Percentiles rank a stretch among this genome's conserved stretches.
Evolutionary conservation across 2,888 invertebrate species (phyloP).

Genomic region (Tromatobia lineatoria): DNA sequence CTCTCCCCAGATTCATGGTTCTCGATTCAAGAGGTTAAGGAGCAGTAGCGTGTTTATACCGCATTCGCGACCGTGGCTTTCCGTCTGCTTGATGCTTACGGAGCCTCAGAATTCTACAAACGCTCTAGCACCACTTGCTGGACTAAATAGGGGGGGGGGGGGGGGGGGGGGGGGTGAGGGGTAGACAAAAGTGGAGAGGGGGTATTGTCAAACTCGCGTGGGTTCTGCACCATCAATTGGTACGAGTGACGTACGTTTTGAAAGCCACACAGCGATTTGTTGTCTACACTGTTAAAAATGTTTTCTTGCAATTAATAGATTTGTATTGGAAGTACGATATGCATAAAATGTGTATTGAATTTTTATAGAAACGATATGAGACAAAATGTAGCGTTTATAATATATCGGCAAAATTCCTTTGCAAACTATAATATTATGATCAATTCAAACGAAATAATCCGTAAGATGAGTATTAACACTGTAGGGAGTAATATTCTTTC

Average conservation of each 20-base stretch:
- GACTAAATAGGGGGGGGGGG: neutral
- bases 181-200: neutral
- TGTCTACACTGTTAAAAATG: too few relatives aligned
- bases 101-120: neutral
- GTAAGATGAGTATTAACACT: too few relatives aligned
- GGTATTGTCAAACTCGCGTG: constrained; percentile 9
- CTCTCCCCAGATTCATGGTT: constrained; percentile 56
- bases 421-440: too few relatives aligned
- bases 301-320: too few relatives aligned
- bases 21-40: constrained; percentile 55
- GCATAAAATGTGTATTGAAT: too few relatives aligned
- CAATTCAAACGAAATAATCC: too few relatives aligned
- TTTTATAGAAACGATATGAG: too few relatives aligned
- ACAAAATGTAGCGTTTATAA: too few relatives aligned
- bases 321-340: too few relatives aligned
- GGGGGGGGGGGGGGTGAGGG: neutral
- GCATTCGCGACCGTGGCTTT: neutral
- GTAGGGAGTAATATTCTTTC: too few relatives aligned
- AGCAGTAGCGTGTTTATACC: constrained; percentile 42
- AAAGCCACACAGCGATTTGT: neutral
- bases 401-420: too few relatives aligned
- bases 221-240: neutral
- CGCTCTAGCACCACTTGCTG: constrained; percentile 31
- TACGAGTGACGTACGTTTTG: neutral
- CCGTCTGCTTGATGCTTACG: constrained; percentile 25